A percentile compares a stretch with the other conserved stretches of the same genome.
These are phyloP conservation scores for Phragmatobia fuliginosa DNA, from an alignment of 2,888 invertebrate species.

Conservation along the genomic window DNA sequence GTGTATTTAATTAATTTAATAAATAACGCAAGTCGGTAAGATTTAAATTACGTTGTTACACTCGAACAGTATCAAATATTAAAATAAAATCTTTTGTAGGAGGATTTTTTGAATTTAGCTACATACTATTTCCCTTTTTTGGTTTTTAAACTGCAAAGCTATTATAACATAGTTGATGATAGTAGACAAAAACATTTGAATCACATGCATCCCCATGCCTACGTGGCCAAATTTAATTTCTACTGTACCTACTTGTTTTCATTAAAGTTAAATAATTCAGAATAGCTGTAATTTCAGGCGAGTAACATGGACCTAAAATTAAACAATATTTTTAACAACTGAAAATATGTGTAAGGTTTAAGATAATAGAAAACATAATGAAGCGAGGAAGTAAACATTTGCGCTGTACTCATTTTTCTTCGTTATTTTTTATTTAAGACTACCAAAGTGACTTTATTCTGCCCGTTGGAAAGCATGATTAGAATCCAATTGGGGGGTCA, in stretches of 20 bases:
- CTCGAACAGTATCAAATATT: too few relatives aligned
- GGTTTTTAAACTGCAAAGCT: conserved; percentile 14
- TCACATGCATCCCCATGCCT: conserved; percentile 3
- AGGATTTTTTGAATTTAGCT: too few relatives aligned
- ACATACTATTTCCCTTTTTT: too few relatives aligned
- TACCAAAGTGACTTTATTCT: too few relatives aligned
- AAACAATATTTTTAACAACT: background rate
- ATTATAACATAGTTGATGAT: conserved; percentile 3
- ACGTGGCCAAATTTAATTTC: background rate
- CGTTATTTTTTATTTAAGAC: too few relatives aligned
- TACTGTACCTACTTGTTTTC: background rate
- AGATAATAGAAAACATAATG: background rate
- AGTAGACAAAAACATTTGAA: conserved; percentile 5
- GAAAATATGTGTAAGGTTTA: background rate
- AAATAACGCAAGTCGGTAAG: too few relatives aligned
- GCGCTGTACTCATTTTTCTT: too few relatives aligned
- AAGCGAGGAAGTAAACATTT: too few relatives aligned
- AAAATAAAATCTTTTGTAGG: too few relatives aligned
- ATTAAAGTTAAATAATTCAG: conserved; percentile 1
- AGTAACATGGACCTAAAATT: background rate
- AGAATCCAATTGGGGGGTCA: too few relatives aligned
- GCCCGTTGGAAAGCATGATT: too few relatives aligned
- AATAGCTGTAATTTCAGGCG: background rate
- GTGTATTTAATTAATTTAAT: too few relatives aligned
- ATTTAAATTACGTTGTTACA: conserved; percentile 17